These are phyloP conservation scores for Quiscalus mexicanus DNA, from an alignment of 2,113 vertebrate genomes.

Conservation along the genomic window DNA sequence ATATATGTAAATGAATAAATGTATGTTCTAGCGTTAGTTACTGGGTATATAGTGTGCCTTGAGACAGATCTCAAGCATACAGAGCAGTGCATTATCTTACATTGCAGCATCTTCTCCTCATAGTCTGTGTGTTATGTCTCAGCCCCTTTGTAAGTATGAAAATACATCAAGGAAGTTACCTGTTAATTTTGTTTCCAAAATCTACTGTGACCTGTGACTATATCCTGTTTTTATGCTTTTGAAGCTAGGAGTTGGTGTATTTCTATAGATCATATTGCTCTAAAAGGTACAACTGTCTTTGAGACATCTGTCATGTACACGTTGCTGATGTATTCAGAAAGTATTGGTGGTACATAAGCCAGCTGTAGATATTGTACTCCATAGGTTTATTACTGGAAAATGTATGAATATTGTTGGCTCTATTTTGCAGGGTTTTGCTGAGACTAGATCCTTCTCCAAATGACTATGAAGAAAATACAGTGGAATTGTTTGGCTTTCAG, in stretches of 20 bases:
- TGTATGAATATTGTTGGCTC: neutral
- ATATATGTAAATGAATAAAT: neutral
- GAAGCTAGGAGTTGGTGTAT: neutral
- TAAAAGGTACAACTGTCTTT: neutral
- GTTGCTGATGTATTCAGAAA: neutral
- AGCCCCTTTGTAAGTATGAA: neutral
- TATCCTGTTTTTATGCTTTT: neutral
- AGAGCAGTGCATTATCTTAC: neutral
- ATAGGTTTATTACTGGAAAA: neutral
- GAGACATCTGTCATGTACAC: neutral
- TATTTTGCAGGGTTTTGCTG: slow-evolving; percentile 85
- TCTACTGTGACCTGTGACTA: neutral
- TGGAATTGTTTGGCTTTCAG: slow-evolving; percentile 91
- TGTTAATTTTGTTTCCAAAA: neutral
- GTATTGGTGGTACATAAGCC: neutral
- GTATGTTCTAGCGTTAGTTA: neutral
- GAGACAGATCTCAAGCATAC: neutral
- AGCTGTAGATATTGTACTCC: neutral
- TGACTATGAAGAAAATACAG: slow-evolving; percentile 85
- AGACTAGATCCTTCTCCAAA: slow-evolving; percentile 89
- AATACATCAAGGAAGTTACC: neutral
- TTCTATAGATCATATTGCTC: neutral
- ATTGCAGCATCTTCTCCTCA: neutral
- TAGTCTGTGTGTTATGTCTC: neutral
- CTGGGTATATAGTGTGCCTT: neutral